These are phyloP conservation scores for Poeciliopsis turrubarensis DNA, from an alignment of 2,113 vertebrate species.

Conservation along the genomic window DNA sequence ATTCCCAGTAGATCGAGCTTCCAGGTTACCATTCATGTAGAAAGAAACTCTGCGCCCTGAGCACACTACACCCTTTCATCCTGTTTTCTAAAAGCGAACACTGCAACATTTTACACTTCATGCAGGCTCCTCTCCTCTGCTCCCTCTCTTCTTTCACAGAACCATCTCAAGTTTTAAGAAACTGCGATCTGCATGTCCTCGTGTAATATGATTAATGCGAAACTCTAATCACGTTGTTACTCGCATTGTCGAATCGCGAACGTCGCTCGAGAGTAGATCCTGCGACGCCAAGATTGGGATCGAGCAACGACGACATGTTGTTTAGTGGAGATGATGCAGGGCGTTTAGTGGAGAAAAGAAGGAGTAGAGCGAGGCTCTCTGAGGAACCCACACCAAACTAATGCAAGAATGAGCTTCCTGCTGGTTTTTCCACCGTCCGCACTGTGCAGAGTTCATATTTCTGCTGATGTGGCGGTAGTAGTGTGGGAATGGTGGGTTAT, in stretches of 20 bases:
- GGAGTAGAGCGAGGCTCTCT: background rate
- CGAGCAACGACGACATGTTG: too few relatives aligned
- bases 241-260: background rate
- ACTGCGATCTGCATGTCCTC: background rate
- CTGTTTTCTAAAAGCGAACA: background rate
- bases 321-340: too few relatives aligned
- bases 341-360: background rate
- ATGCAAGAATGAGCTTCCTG: background rate
- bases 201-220: background rate
- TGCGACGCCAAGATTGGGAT: background rate
- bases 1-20: constrained; percentile 35
- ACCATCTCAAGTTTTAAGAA: background rate
- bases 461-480: background rate
- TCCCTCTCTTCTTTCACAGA: background rate
- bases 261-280: too few relatives aligned
- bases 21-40: constrained; percentile 55
- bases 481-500: too few relatives aligned
- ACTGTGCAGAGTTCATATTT: background rate
- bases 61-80: constrained; percentile 27
- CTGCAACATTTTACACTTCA: constrained; percentile 6
- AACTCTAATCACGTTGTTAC: background rate
- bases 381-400: background rate
- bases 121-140: background rate
- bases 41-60: constrained; percentile 25
- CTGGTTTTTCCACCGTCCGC: background rate